These are phyloP conservation scores for Rhagophthalmus giganteus DNA, from an alignment of 2,888 invertebrate genomes.

Conservation along the genomic window DNA sequence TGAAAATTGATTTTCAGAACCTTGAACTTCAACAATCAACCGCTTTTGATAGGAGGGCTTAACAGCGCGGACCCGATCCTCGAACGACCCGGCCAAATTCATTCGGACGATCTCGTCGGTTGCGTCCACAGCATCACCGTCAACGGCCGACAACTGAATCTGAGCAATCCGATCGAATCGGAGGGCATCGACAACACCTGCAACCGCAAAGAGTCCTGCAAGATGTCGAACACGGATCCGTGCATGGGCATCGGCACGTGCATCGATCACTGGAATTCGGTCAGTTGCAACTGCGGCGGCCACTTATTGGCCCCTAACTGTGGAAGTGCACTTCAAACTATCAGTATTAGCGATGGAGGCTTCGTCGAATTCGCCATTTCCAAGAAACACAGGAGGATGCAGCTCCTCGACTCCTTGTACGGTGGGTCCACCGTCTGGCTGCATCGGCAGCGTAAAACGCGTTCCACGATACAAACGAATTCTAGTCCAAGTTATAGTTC, in stretches of 20 bases:
- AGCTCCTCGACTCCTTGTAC: constrained; percentile 79
- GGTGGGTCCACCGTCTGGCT: constrained; percentile 73
- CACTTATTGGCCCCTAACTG: constrained; percentile 79
- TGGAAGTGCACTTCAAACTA: constrained; percentile 73
- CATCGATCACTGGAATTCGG: constrained; percentile 81
- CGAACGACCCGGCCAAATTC: constrained; percentile 87
- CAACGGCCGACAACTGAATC: constrained; percentile 81
- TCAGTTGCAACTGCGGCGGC: constrained; percentile 72
- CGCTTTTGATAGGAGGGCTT: constrained; percentile 83
- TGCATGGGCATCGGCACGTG: constrained; percentile 73
- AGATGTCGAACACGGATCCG: constrained; percentile 56
- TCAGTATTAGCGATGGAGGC: constrained; percentile 77
- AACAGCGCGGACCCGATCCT: constrained; percentile 82
- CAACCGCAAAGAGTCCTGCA: constrained; percentile 70
- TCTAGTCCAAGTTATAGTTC: constrained; percentile 36
- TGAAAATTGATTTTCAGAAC: constrained; percentile 65
- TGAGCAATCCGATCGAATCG: constrained; percentile 75
- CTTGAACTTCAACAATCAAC: constrained; percentile 87
- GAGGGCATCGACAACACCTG: constrained; percentile 77
- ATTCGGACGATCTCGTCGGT: constrained; percentile 90
- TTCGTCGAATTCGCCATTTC: constrained; percentile 78
- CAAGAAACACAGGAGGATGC: constrained; percentile 85
- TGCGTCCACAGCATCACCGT: constrained; percentile 90
- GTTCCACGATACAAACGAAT: constrained; percentile 31
- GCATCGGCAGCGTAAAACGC: constrained; percentile 36